A percentile compares a stretch with the other conserved stretches of the same genome.
phyloP scores from a whole-genome alignment of 1,140 invertebrate genomes.

The Drosophila miranda region DNA sequence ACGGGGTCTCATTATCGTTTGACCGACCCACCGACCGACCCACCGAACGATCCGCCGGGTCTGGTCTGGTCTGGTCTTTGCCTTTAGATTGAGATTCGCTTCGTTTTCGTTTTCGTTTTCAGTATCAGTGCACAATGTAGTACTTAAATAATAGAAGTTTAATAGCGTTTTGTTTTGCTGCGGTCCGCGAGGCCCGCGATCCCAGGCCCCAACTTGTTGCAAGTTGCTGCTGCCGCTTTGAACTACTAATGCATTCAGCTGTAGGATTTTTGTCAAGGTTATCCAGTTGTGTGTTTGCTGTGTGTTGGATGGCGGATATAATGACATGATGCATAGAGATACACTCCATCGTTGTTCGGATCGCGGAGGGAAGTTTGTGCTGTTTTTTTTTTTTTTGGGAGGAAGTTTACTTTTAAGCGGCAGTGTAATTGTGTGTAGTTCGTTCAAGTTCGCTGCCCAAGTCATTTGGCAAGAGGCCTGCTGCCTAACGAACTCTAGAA shows the following conservation, averaged over 20 bases:
- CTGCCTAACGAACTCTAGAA: slow-evolving; percentile 45
- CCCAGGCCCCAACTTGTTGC: slow-evolving; percentile 45
- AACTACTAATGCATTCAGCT: slow-evolving; percentile 82
- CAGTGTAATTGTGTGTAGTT: slow-evolving; percentile 69
- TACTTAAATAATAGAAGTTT: slow-evolving; percentile 81
- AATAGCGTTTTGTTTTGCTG: slow-evolving; percentile 75
- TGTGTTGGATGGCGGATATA: slow-evolving; percentile 68
- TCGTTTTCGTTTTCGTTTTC: slow-evolving; percentile 56
- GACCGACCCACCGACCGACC: slow-evolving; percentile 16
- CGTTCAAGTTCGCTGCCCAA: slow-evolving; percentile 77
- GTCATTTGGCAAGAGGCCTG: slow-evolving; percentile 63
- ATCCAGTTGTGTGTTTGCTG: slow-evolving; percentile 53
- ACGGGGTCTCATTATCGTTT: slow-evolving; percentile 50
- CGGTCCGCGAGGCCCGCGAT: slow-evolving; percentile 30
- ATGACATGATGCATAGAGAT: slow-evolving; percentile 69
- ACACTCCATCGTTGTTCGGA: too few relatives aligned
- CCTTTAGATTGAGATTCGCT: slow-evolving; percentile 31
- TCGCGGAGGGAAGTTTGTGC: slow-evolving; percentile 1
- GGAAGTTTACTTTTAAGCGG: slow-evolving; percentile 68
- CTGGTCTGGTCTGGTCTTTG: slow-evolving; percentile 6
- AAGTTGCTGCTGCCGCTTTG: slow-evolving; percentile 44
- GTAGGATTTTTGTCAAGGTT: slow-evolving; percentile 82
- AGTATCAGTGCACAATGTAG: slow-evolving; percentile 79
- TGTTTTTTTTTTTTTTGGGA: slow-evolving; percentile 20
- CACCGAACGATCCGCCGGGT: neutral